A percentile compares a stretch with the other conserved stretches of the same genome.
phyloP scores from a whole-genome alignment of 2,113 vertebrate genomes.

The Gulo gulo region DNA sequence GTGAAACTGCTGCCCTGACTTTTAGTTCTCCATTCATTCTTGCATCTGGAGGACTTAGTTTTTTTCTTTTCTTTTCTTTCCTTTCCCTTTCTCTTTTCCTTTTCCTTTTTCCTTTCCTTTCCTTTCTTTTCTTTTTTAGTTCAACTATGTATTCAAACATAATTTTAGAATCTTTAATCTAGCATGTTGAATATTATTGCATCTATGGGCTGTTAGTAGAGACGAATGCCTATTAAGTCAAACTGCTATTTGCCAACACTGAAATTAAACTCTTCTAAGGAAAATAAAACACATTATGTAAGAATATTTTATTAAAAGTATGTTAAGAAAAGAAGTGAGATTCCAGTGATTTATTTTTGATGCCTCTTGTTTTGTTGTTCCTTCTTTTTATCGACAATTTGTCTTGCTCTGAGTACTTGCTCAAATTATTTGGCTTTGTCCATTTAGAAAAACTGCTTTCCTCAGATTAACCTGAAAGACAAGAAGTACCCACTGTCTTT shows the following conservation, averaged over 20 bases:
- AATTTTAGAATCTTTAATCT: conserved; percentile 8
- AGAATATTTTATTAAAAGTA: neutral
- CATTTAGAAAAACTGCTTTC: neutral
- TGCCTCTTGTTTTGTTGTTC: neutral
- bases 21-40: neutral
- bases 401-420: neutral
- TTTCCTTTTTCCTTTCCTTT: no score
- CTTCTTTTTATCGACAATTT: neutral
- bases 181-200: neutral
- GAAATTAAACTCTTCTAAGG: neutral
- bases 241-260: neutral
- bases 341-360: neutral
- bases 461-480: neutral
- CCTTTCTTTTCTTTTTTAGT: neutral
- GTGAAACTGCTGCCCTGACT: neutral
- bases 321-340: neutral
- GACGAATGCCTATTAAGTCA: neutral
- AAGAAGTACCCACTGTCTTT: neutral
- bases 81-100: neutral
- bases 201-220: neutral
- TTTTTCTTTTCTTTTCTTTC: no score
- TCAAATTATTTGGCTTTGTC: neutral
- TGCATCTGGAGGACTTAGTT: neutral
- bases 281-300: neutral
- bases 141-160: neutral